phyloP scores from a whole-genome alignment of 2,888 invertebrate species.

The Thymelicus lineola region DNA sequence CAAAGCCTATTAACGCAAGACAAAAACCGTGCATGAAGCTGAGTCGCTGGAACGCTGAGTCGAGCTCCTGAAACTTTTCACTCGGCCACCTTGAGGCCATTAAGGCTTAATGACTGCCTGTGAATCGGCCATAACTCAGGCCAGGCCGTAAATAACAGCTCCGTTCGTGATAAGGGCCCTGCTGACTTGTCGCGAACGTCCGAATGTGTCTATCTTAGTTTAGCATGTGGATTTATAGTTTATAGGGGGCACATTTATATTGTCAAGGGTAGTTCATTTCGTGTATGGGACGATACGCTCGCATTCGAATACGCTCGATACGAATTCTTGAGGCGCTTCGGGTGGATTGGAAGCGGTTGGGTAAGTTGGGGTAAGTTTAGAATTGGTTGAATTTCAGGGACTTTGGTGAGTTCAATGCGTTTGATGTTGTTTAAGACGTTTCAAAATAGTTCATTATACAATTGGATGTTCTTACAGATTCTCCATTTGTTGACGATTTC shows the following conservation, averaged over 20 bases:
- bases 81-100: constrained; percentile 80
- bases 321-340: constrained; percentile 45
- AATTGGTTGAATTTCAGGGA: constrained; percentile 14
- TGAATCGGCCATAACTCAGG: constrained; percentile 84
- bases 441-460: not conserved
- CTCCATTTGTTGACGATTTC: no score
- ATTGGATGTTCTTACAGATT: not conserved
- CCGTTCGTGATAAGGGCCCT: constrained; percentile 78
- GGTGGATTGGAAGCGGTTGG: constrained; percentile 32
- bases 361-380: constrained; percentile 16
- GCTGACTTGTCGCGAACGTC: constrained; percentile 77
- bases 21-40: constrained; percentile 15
- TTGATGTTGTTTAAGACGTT: not conserved
- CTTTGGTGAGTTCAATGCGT: not conserved
- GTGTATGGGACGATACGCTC: constrained; percentile 28
- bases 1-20: constrained; percentile 19
- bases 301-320: constrained; percentile 43
- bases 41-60: constrained; percentile 27
- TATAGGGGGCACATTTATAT: constrained; percentile 53
- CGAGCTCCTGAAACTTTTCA: constrained; percentile 64
- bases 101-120: constrained; percentile 84
- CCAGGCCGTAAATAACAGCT: constrained; percentile 77
- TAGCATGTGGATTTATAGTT: constrained; percentile 76
- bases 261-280: constrained; percentile 50
- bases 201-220: constrained; percentile 78